Conservation (phyloP, 2,888 invertebrate species). For the Lordiphosa andalusiaca region DNA sequence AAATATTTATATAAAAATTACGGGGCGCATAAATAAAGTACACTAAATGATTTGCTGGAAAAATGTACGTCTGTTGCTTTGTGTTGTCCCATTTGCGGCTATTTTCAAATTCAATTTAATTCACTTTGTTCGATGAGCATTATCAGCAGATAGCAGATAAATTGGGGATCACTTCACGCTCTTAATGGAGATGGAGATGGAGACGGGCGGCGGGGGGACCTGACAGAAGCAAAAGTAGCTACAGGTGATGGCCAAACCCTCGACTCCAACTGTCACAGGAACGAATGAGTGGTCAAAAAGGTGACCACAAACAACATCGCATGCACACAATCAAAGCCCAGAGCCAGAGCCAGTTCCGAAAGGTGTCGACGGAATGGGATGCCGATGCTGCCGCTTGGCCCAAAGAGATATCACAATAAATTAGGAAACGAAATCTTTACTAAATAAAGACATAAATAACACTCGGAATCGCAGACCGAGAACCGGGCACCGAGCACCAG, state of each 20-base stretch:
- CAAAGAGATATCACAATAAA: constrained; percentile 79
- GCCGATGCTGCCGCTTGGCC: constrained; percentile 57
- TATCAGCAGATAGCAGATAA: constrained; percentile 80
- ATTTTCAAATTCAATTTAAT: constrained; percentile 79
- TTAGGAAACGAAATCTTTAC: constrained; percentile 80
- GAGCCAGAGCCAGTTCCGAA: constrained; percentile 13
- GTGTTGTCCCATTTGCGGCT: constrained; percentile 42
- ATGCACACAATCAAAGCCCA: constrained; percentile 70
- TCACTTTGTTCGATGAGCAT: constrained; percentile 81
- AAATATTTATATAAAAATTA: constrained; percentile 69
- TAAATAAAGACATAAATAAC: constrained; percentile 80
- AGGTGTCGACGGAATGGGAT: constrained; percentile 55
- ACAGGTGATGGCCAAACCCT: constrained; percentile 30
- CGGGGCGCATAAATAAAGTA: constrained; percentile 49
- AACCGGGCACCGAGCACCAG: constrained; percentile 10
- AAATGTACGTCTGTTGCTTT: not conserved
- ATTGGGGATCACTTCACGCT: constrained; percentile 80
- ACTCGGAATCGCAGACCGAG: constrained; percentile 70
- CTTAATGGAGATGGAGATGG: constrained; percentile 75
- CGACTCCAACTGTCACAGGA: constrained; percentile 37
- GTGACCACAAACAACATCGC: constrained; percentile 78
- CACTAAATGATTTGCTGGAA: constrained; percentile 26
- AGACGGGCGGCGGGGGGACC: constrained; percentile 14
- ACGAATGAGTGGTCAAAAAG: constrained; percentile 75
- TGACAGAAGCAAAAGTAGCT: constrained; percentile 69